These are phyloP conservation scores for Caenorhabditis imperialis DNA, from an alignment of 2,888 invertebrate genomes.

Conservation along the genomic window DNA sequence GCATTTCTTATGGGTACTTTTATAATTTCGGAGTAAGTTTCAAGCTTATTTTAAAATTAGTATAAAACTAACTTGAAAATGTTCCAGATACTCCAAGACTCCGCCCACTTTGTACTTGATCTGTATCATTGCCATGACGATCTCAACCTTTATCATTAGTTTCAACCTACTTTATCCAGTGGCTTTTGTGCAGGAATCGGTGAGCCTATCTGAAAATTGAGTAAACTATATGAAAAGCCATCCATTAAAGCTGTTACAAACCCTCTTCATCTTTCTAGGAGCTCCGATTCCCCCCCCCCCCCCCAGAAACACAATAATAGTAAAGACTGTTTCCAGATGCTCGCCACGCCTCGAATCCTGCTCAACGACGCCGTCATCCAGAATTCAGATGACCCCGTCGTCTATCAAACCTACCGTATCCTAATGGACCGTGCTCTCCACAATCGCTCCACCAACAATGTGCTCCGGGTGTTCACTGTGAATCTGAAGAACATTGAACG, in stretches of 20 bases:
- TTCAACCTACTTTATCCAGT: constrained; percentile 19
- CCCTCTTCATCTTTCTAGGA: too few species aligned
- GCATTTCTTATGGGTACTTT: constrained; percentile 12
- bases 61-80: too few species aligned
- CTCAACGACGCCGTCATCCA: constrained; percentile 29
- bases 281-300: too few species aligned
- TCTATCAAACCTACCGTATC: constrained; percentile 29
- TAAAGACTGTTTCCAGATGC: constrained; percentile 19
- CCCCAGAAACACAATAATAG: not conserved
- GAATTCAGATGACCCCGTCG: constrained; percentile 13
- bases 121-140: constrained; percentile 19
- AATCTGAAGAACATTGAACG: constrained; percentile 29
- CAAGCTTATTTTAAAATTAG: too few species aligned
- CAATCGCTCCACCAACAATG: constrained; percentile 11
- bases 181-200: constrained; percentile 32
- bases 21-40: constrained; percentile 7
- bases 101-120: constrained; percentile 7
- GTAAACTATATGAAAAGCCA: too few species aligned
- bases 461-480: constrained; percentile 26
- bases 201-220: constrained; percentile 1
- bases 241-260: too few species aligned
- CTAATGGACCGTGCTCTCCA: constrained; percentile 23
- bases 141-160: constrained; percentile 21
- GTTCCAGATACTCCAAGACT: not conserved
- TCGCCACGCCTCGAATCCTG: constrained; percentile 15